Evolutionary conservation across 2,888 invertebrate species (phyloP).

Genomic region (Archaeoteleia sp.): DNA sequence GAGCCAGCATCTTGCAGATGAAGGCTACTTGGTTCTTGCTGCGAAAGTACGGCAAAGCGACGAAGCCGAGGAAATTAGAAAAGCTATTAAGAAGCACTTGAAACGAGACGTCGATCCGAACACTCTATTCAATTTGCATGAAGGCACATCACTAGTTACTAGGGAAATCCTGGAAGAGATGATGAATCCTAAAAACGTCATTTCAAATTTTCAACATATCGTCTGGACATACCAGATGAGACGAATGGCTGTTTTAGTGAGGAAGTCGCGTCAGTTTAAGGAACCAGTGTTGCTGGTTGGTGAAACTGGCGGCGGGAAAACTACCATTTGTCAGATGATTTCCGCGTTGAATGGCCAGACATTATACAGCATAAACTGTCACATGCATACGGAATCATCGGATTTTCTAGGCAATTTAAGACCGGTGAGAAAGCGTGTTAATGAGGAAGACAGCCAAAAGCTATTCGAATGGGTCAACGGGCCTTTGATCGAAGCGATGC

Average conservation of each 20-base stretch:
- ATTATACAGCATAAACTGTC: conserved; percentile 93
- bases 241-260: conserved; percentile 84
- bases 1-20: conserved; percentile 97
- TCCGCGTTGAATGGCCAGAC: conserved; percentile 82
- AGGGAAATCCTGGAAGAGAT: conserved; percentile 82
- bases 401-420: conserved; percentile 97
- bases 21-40: conserved; percentile 95
- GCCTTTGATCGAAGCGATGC: conserved; percentile 94
- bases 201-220: conserved; percentile 83
- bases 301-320: conserved; percentile 98
- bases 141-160: conserved; percentile 86
- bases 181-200: conserved; percentile 76
- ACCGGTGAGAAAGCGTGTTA: conserved; percentile 84
- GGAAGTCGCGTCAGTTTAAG: conserved; percentile 90
- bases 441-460: conserved; percentile 76
- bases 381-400: conserved; percentile 98
- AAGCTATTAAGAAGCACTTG: conserved; percentile 86
- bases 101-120: conserved; percentile 84
- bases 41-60: conserved; percentile 91
- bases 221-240: conserved; percentile 97
- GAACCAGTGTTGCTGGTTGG: conserved; percentile 98
- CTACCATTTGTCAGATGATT: conserved; percentile 93
- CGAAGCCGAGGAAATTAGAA: conserved; percentile 87
- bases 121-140: conserved; percentile 82
- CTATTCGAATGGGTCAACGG: conserved; percentile 99